These are phyloP conservation scores for Pseudomyrmex pallidus DNA, from an alignment of 1,140 invertebrate species.

Conservation along the genomic window DNA sequence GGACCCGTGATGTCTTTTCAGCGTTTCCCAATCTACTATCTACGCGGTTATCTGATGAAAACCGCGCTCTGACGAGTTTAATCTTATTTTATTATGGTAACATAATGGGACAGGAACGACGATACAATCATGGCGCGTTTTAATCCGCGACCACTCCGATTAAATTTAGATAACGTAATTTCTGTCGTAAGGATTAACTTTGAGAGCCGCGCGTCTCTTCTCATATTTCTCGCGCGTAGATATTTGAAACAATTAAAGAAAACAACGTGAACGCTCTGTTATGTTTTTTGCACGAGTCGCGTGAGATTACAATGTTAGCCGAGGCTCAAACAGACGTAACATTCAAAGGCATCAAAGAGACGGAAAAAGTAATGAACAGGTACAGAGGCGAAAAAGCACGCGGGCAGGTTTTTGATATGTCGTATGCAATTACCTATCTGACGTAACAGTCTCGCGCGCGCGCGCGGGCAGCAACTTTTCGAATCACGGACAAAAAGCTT, in stretches of 20 bases:
- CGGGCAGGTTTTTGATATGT: conserved; percentile 26
- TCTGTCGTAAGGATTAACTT: not conserved
- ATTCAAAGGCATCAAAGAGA: not conserved
- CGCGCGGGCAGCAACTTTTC: conserved; percentile 26
- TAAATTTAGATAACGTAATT: not conserved
- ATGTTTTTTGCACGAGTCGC: not conserved
- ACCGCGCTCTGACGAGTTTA: not conserved
- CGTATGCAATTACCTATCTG: conserved; percentile 34
- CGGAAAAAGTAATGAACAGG: not conserved
- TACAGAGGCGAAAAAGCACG: not conserved
- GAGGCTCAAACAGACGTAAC: not conserved
- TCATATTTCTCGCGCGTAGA: no score
- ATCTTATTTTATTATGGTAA: conserved; percentile 13
- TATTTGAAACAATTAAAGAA: not conserved
- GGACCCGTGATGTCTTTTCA: not conserved
- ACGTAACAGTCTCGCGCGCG: conserved; percentile 33
- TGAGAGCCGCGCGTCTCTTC: not conserved
- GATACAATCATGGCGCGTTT: not conserved
- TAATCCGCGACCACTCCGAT: not conserved
- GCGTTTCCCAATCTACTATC: conserved; percentile 16
- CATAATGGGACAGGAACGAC: not conserved
- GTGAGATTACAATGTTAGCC: not conserved
- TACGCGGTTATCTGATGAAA: conserved; percentile 27
- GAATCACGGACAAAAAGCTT: conserved; percentile 48
- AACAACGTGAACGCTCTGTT: no score